These are phyloP conservation scores for Pelodytes ibericus DNA, from an alignment of 2,797 vertebrate species.

Conservation along the genomic window DNA sequence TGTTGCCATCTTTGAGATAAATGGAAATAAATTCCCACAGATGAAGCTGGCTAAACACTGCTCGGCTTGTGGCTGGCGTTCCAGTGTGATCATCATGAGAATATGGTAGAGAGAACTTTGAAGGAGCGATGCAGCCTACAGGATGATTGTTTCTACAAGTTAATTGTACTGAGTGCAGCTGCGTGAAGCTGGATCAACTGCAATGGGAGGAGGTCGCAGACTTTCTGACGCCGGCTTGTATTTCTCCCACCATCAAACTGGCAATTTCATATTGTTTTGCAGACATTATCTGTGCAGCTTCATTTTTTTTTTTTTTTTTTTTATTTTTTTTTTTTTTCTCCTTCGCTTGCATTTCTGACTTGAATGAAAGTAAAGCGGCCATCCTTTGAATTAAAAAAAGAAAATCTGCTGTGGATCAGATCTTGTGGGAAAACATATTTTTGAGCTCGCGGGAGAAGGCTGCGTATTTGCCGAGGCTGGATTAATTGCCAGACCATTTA, in stretches of 20 bases:
- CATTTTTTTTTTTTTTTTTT: too few relatives aligned
- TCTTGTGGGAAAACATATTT: slow-evolving; percentile 49
- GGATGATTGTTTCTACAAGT: slow-evolving; percentile 76
- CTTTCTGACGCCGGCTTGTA: slow-evolving; percentile 83
- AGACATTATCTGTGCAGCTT: slow-evolving; percentile 75
- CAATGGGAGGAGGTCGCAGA: slow-evolving; percentile 77
- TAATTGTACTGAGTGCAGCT: slow-evolving; percentile 78
- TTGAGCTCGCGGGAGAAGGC: background rate
- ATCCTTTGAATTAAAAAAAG: slow-evolving; percentile 65
- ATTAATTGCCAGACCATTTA: slow-evolving; percentile 15
- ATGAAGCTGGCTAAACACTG: slow-evolving; percentile 72
- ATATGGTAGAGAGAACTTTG: slow-evolving; percentile 71
- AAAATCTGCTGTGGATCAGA: slow-evolving; percentile 53
- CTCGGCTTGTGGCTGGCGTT: slow-evolving; percentile 69
- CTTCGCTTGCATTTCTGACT: slow-evolving; percentile 71
- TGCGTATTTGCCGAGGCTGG: slow-evolving; percentile 9
- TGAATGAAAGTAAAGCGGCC: slow-evolving; percentile 66
- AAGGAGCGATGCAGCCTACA: slow-evolving; percentile 75
- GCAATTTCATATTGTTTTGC: slow-evolving; percentile 79
- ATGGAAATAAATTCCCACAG: slow-evolving; percentile 75
- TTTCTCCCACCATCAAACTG: slow-evolving; percentile 76
- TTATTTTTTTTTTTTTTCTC: too few relatives aligned
- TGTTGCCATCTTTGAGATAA: slow-evolving; percentile 69
- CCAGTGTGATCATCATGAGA: slow-evolving; percentile 68
- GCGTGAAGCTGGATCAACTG: slow-evolving; percentile 79